These are phyloP conservation scores for Habroteleia sp. DNA, from an alignment of 2,888 invertebrate species.

Conservation along the genomic window DNA sequence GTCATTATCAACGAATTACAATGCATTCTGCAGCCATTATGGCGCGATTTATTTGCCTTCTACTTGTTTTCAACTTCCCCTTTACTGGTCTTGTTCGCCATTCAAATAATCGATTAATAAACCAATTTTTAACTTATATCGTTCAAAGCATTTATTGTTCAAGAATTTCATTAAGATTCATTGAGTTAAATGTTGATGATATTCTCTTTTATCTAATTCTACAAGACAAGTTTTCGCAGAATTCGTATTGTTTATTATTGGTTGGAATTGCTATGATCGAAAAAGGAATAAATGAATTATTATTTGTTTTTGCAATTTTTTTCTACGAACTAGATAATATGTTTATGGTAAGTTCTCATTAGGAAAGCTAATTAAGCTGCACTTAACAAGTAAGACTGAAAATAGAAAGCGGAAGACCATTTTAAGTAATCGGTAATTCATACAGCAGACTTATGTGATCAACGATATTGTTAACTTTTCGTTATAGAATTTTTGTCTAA, in stretches of 20 bases:
- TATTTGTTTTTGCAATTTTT: no score
- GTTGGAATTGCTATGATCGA: no score
- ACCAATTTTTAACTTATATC: conserved; percentile 37
- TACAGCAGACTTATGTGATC: no score
- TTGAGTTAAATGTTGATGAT: conserved; percentile 7
- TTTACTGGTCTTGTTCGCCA: neutral
- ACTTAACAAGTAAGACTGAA: no score
- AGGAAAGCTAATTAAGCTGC: no score
- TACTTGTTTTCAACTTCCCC: conserved; percentile 21
- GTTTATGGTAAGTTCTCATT: no score
- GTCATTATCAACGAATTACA: conserved; percentile 65
- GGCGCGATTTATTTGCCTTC: conserved; percentile 46
- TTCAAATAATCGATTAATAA: conserved; percentile 47
- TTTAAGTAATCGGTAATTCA: no score
- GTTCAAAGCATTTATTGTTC: conserved; percentile 29
- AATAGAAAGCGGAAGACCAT: no score
- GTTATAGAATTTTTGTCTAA: no score
- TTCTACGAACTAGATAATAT: no score
- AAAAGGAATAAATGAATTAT: no score
- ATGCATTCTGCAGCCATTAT: conserved; percentile 51
- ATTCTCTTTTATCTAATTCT: conserved; percentile 2
- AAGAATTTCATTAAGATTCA: conserved; percentile 22
- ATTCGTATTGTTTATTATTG: conserved; percentile 10
- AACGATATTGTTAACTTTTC: no score
- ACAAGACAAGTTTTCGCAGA: conserved; percentile 1